phyloP scores from a whole-genome alignment of 1,140 invertebrate species.

The Lycorma delicatula region DNA sequence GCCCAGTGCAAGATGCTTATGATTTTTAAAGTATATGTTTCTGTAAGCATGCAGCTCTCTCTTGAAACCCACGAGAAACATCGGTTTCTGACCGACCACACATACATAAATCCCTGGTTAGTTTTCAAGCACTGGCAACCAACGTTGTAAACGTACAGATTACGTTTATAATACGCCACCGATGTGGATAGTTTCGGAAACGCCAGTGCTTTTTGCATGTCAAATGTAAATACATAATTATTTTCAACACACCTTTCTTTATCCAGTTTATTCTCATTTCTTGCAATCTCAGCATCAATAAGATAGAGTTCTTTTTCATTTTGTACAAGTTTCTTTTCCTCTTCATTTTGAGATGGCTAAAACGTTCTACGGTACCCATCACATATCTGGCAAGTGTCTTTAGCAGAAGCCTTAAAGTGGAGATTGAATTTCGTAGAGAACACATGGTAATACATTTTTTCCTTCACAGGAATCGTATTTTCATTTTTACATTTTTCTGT shows the following conservation, averaged over 20 bases:
- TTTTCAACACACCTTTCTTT: neutral
- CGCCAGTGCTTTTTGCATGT: slow-evolving; percentile 27
- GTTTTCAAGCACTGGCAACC: slow-evolving; percentile 21
- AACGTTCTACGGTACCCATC: too few relatives aligned
- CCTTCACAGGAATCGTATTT: neutral
- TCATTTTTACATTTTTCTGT: neutral
- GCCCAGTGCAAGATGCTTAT: slow-evolving; percentile 16
- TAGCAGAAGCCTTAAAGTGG: neutral
- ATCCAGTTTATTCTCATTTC: neutral
- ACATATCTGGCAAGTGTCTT: too few relatives aligned
- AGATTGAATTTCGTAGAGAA: neutral
- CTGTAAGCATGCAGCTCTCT: slow-evolving; percentile 26
- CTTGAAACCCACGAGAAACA: slow-evolving; percentile 25
- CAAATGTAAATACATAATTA: slow-evolving; percentile 25
- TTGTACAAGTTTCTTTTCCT: neutral
- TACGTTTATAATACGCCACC: slow-evolving; percentile 28
- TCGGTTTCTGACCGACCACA: slow-evolving; percentile 28
- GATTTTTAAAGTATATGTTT: slow-evolving; percentile 21
- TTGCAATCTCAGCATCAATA: neutral
- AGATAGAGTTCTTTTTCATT: neutral
- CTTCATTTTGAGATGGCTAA: too few relatives aligned
- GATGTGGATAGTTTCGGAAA: slow-evolving; percentile 26
- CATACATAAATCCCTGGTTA: slow-evolving; percentile 24
- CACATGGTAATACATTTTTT: neutral
- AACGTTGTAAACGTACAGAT: slow-evolving; percentile 28